These are phyloP conservation scores for Octonoba sinensis DNA, from an alignment of 2,888 invertebrate genomes.

Conservation along the genomic window DNA sequence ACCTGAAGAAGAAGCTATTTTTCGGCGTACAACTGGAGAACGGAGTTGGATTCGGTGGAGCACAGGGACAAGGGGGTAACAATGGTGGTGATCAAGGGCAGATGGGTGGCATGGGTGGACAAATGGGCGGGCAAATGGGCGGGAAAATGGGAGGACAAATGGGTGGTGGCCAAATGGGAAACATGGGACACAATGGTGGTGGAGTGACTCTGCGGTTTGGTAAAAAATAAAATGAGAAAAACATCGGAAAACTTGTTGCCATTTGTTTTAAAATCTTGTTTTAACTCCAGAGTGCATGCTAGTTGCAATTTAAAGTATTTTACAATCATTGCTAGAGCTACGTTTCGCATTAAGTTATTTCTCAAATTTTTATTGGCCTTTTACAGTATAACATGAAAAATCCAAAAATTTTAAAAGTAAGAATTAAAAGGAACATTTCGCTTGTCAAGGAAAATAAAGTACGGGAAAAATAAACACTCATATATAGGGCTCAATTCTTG, in stretches of 20 bases:
- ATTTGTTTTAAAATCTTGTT: not conserved
- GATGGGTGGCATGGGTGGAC: not conserved
- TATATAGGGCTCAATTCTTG: too few species aligned
- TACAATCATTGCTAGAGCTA: too few species aligned
- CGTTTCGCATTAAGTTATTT: too few species aligned
- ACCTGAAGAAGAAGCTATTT: slow-evolving; percentile 57
- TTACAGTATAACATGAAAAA: too few species aligned
- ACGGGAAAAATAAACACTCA: too few species aligned
- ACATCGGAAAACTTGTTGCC: not conserved
- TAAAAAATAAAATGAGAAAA: not conserved
- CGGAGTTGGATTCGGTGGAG: slow-evolving; percentile 52
- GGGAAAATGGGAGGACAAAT: not conserved
- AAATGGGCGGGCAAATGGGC: slow-evolving; percentile 7
- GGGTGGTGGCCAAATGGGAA: not conserved
- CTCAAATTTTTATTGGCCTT: too few species aligned
- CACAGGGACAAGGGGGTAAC: not conserved
- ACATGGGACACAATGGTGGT: not conserved
- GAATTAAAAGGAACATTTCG: too few species aligned
- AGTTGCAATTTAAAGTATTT: too few species aligned
- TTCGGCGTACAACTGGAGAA: slow-evolving; percentile 58
- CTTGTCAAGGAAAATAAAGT: too few species aligned
- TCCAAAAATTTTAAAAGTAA: too few species aligned
- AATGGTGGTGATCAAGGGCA: not conserved
- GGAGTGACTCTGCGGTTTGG: slow-evolving; percentile 19
- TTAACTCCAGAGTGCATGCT: too few species aligned